phyloP scores from a whole-genome alignment of 2,113 vertebrate genomes.

The Nesogale talazaci region DNA sequence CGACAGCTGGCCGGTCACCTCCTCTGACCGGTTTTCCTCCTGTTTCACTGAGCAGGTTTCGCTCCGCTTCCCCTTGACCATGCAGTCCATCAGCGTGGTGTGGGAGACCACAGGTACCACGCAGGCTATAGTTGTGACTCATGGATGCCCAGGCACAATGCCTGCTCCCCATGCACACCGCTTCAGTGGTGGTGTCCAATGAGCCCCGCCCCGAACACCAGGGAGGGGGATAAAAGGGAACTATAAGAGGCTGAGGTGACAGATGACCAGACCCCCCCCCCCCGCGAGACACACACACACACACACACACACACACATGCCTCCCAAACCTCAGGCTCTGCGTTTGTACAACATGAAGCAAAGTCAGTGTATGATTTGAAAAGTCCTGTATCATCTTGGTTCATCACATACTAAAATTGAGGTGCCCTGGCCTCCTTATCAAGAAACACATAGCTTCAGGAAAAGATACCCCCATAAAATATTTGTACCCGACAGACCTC shows the following conservation, averaged over 20 bases:
- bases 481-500: background rate
- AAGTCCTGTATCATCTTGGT: background rate
- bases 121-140: background rate
- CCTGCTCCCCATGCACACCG: background rate
- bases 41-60: background rate
- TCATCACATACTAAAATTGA: background rate
- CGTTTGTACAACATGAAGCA: background rate
- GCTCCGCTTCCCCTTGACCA: background rate
- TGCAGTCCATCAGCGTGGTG: accelerated
- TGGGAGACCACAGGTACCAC: background rate
- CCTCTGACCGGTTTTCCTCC: background rate
- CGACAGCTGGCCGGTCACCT: background rate
- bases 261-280: background rate
- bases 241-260: background rate
- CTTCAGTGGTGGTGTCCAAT: background rate
- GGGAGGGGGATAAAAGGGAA: background rate
- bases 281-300: too few species aligned
- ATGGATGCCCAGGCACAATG: too few species aligned
- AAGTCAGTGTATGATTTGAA: background rate
- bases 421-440: background rate
- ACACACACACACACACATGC: background rate
- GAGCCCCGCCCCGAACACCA: background rate
- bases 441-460: background rate
- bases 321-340: background rate
- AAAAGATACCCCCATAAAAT: background rate